A percentile compares a stretch with the other conserved stretches of the same genome.
Evolutionary conservation across 1,140 invertebrate species (phyloP).

Genomic region (Spodoptera frugiperda): DNA sequence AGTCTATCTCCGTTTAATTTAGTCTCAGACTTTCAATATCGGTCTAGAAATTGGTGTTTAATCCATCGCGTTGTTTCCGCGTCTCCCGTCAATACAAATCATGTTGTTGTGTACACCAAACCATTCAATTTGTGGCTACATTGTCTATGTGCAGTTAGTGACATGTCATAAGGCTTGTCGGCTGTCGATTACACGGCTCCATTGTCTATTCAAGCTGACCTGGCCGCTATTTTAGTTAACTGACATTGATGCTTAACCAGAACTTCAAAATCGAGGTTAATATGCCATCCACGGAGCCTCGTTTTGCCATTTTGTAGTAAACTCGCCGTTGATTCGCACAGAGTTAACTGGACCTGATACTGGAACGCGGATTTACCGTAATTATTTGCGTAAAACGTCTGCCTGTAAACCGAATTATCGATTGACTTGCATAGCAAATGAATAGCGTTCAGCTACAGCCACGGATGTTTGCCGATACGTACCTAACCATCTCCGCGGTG

Average conservation of each 20-base stretch:
- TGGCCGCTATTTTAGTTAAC: neutral
- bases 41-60: too few species aligned
- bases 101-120: too few species aligned
- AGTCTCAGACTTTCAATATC: too few species aligned
- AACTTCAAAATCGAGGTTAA: neutral
- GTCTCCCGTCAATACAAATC: too few species aligned
- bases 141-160: too few species aligned
- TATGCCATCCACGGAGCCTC: neutral
- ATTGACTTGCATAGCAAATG: neutral
- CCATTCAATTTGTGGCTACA: too few species aligned
- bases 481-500: too few species aligned
- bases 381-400: constrained; percentile 22
- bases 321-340: constrained; percentile 1
- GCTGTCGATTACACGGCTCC: neutral
- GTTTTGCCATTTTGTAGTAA: neutral
- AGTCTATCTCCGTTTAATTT: too few species aligned
- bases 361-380: constrained; percentile 15
- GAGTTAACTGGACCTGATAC: neutral
- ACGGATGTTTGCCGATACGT: too few species aligned
- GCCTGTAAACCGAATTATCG: neutral
- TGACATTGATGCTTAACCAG: neutral
- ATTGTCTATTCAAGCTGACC: neutral
- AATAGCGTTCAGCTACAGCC: too few species aligned
- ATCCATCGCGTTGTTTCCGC: too few species aligned
- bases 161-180: neutral